These are phyloP conservation scores for Fringilla coelebs DNA, from an alignment of 2,797 vertebrate genomes.

Conservation along the genomic window DNA sequence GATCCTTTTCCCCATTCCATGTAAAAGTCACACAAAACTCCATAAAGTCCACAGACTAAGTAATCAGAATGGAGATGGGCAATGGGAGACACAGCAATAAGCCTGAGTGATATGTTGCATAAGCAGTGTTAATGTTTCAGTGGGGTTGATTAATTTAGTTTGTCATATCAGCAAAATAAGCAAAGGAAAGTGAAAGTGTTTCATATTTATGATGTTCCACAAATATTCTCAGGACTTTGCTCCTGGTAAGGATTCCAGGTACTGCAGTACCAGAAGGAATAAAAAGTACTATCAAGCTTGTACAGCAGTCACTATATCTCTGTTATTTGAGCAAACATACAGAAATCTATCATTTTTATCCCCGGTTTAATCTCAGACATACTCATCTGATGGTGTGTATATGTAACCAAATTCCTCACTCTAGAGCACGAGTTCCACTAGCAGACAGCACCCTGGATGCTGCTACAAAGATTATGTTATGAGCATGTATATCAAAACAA, in stretches of 20 bases:
- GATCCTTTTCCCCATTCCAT: not conserved
- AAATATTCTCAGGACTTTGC: not conserved
- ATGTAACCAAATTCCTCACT: not conserved
- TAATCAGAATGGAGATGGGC: not conserved
- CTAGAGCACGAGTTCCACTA: not conserved
- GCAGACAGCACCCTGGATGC: not conserved
- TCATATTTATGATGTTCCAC: not conserved
- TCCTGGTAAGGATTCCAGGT: not conserved
- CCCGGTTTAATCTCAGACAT: not conserved
- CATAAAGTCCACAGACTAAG: not conserved
- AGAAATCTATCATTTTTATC: not conserved
- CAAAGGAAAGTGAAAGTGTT: not conserved
- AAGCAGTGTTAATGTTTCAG: not conserved
- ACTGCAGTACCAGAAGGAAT: not conserved
- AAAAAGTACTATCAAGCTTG: not conserved
- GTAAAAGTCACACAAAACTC: not conserved
- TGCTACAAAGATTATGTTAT: not conserved
- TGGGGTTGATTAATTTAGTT: not conserved
- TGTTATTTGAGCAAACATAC: not conserved
- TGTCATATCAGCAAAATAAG: not conserved
- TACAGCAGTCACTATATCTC: not conserved
- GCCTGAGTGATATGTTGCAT: not conserved
- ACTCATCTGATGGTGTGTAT: not conserved
- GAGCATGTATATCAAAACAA: slow-evolving; percentile 36
- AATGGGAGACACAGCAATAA: not conserved